Evolutionary conservation across 1,140 invertebrate genomes (phyloP), one percentile per base, ranked within the genome.

Genomic region (Bathynomus jamesi): DNA sequence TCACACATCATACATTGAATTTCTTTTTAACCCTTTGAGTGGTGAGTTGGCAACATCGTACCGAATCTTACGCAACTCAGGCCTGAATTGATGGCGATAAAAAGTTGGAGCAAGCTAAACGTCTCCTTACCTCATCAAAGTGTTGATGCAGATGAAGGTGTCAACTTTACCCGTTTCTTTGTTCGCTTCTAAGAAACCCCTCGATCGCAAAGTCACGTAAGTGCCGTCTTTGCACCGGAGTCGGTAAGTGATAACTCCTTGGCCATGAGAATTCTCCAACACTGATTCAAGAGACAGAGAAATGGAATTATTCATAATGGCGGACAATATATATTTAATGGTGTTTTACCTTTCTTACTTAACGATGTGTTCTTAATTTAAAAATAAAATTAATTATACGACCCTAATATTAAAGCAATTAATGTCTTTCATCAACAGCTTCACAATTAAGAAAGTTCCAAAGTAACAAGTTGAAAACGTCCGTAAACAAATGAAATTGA

Each of bases 121-220:
- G n/a, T n/a, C n/a, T n/a, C n/a, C 85, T 83, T 82, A 87, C 86
- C 85, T 83, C 0, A 93, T 85, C n/a, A 92, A 83, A 0, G 89
- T 90, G 79, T 94, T 94, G 65, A 92, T 86, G 79, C 92, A 94
- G 11, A 94, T 86, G 78, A 94, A 93, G 21, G 90, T 91, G 71
- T 89, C 88, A 0, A 92, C 88, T 60, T 86, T 86, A 69, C 90
- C 87, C 0, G 88, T 87, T 27, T 84, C 84, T 75, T 86, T 84
- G 73, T 92, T 88, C 25, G 90, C 87, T 76, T 94, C 91, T 3
- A 94, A 82, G 73, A 86, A 90, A 3, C 92, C 93, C 53, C 87
- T 85, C 1, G 91, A 93, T 69, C 87, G 86, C 77, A 94, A 83
- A 79, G 92, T 93, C 65, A 94, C 91, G 78, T 89, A 91, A 73